Evolutionary conservation across 2,797 vertebrate species (phyloP), one percentile per base, ranked within the genome.

Genomic region (Pangasius djambal): DNA sequence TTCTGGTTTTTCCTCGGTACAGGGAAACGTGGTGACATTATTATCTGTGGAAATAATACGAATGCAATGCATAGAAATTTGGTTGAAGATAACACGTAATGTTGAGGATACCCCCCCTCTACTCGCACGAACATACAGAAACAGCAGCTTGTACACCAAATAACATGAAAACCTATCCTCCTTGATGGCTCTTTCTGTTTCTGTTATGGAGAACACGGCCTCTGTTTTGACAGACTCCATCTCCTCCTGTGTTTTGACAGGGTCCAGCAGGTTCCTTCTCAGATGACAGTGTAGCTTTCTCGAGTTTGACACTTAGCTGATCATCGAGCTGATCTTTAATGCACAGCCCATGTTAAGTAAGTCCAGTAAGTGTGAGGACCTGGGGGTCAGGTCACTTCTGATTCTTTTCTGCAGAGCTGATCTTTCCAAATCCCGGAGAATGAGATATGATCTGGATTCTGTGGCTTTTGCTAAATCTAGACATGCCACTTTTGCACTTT

Each of bases 161-260:
- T 48, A 48, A 48, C 1, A 48, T 48, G 7, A 8, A 48, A 48
- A 7, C 44, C 61, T 44, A 13, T 83, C 57, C 69, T 83, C n/a
- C n/a, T 44, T 57, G 12, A 44, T 83, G 52, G 22, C 84, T 88
- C 44, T 72, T 84, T 87, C 44, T 78, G 18, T 22, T 63, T 37
- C 28, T n/a, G 37, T 40, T 63, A 2, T 61, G 15, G 22, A 44
- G 25, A 83, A 18, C 59, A 44, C 50, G 40, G 2, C 59, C 74
- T 78, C 28, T 87, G 74, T 69, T 87, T 79, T 87, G 40, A 87
- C 44, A 87, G 59, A 55, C 61, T 52, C 9, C 7, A 37, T 59
- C 65, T 87, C 86, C 34, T 89, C 89, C 86, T 89, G 89, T 85
- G 86, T 79, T 89, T 85, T 85, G 81, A 85, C 40, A 87, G 72